A percentile compares a stretch with the other conserved stretches of the same genome.
Conservation (phyloP, 1,140 invertebrate species). For the Gonatopus flavifemur region DNA sequence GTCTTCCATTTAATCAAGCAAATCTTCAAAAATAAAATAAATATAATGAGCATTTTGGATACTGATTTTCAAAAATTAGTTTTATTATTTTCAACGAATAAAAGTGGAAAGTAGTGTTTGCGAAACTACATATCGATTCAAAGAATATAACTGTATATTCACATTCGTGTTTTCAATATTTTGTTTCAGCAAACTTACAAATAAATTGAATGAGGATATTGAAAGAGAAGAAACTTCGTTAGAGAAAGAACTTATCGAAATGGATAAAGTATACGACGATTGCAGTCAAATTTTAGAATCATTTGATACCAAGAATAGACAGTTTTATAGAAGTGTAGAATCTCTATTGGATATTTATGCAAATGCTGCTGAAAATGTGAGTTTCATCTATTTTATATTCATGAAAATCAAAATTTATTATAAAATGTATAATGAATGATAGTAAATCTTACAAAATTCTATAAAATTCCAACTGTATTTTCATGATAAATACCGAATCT, state of each 20-base stretch:
- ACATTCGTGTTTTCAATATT: too few species aligned
- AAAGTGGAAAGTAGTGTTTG: too few species aligned
- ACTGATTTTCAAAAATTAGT: too few species aligned
- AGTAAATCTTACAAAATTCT: too few species aligned
- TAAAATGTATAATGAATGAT: background rate
- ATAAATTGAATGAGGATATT: slow-evolving; percentile 41
- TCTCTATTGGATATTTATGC: slow-evolving; percentile 37
- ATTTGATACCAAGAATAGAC: slow-evolving; percentile 35
- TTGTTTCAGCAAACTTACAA: slow-evolving; percentile 38
- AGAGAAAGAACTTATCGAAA: slow-evolving; percentile 37
- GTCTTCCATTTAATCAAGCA: too few species aligned
- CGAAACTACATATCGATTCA: too few species aligned
- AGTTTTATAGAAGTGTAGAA: slow-evolving; percentile 38
- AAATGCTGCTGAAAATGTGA: slow-evolving; percentile 41
- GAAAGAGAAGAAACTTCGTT: slow-evolving; percentile 35
- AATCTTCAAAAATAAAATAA: too few species aligned
- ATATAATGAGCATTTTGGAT: too few species aligned
- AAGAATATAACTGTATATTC: too few species aligned
- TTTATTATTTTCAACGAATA: background rate
- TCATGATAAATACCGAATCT: too few species aligned
- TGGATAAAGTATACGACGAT: slow-evolving; percentile 35
- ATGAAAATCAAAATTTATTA: background rate
- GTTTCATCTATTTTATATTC: background rate
- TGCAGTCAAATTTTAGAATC: slow-evolving; percentile 34
- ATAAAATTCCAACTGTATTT: too few species aligned